Conservation (phyloP, 2,113 vertebrate genomes). For the Vireo altiloquus region DNA sequence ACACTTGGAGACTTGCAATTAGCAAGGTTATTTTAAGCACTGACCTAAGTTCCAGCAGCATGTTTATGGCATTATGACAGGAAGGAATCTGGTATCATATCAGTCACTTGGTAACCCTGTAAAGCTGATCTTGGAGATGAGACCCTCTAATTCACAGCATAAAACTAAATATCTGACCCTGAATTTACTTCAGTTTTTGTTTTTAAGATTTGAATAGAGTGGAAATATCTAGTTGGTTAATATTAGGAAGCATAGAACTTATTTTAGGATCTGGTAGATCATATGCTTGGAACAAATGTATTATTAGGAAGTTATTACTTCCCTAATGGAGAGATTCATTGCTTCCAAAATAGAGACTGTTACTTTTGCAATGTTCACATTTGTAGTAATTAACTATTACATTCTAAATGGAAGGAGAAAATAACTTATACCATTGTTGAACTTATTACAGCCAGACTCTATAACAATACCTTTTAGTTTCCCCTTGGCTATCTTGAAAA, state of each 20-base stretch:
- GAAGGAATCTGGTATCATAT: constrained; percentile 59
- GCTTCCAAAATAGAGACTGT: neutral
- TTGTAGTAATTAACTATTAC: neutral
- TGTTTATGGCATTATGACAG: constrained; percentile 68
- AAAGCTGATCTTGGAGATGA: constrained; percentile 34
- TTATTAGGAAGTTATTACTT: constrained; percentile 62
- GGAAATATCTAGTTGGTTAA: constrained; percentile 11
- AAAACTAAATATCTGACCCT: neutral
- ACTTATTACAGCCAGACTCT: neutral
- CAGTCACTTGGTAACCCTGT: constrained; percentile 62
- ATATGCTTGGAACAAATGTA: constrained; percentile 64
- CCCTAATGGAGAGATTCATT: constrained; percentile 36
- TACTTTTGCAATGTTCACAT: neutral
- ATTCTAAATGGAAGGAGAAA: neutral
- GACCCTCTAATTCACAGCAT: neutral
- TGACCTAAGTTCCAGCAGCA: constrained; percentile 81
- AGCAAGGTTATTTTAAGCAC: constrained; percentile 81
- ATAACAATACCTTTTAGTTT: neutral
- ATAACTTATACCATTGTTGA: neutral
- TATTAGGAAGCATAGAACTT: constrained; percentile 15
- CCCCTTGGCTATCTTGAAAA: neutral
- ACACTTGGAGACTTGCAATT: constrained; percentile 75
- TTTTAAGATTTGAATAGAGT: neutral
- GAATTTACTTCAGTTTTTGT: neutral
- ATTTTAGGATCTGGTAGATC: constrained; percentile 43